Base-by-base conservation (phyloP, 2,888 invertebrate genomes). In the Cerceris ruficornis region DNA sequence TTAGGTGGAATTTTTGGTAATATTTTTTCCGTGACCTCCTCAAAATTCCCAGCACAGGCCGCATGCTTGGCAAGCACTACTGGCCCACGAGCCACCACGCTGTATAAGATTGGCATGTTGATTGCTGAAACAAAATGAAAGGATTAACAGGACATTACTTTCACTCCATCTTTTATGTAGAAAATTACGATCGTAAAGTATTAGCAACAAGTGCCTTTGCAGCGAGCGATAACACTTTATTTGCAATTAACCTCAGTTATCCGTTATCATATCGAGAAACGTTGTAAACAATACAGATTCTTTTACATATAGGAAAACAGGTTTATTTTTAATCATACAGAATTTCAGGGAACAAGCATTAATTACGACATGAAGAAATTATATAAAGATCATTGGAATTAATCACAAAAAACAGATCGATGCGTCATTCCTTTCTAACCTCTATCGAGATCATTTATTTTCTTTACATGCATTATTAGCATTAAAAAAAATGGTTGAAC, bases 1-100 rank as follows among this genome's bases (percentile, higher is more conserved):
- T 97, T 96, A n/a, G 96, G 95, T 17, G 96, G 95, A 90, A 98
- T 98, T 93, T 97, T 97, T 0, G 95, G 94, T 69, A 98, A 93
- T 80, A 98, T 96, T 92, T 98, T 97, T 92, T 98, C 98, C 0
- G 98, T 97, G 7, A 98, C 98, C 94, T 98, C 98, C 2, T 96
- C 96, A 92, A 98, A 98, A 93, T 99, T 98, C 13, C 98, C 98
- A 77, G 96, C 95, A 92, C 98, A 98, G 61, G 97, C 95, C 1
- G 98, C 98, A 94, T 97, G 96, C 93, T 98, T 98, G 5, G 98
- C 96, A 66, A 98, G 94, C 64, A 98, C 95, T 0, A 96, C 96
- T 57, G 95, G 95, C 70, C 97, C 98, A 79, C 98, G 94, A 14
- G 98, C 95, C 82, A 99, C 96, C 43, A 98, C 97, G 91, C 97